Evolutionary conservation across 1,140 invertebrate genomes (phyloP).

Genomic region (Habropoda laboriosa): DNA sequence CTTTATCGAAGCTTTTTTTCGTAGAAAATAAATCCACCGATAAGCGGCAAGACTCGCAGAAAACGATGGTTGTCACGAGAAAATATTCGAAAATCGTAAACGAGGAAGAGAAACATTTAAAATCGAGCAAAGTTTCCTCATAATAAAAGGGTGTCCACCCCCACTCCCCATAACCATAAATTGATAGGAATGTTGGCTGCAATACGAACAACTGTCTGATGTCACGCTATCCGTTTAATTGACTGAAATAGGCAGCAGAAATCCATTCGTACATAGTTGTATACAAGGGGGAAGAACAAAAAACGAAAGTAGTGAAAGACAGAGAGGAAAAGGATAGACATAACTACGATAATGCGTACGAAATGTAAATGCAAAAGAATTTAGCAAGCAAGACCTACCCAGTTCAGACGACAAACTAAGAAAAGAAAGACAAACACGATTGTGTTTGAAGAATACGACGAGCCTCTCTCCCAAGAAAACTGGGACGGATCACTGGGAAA

Average conservation of each 20-base stretch:
- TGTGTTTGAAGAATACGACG: conserved; percentile 2
- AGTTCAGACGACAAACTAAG: background rate
- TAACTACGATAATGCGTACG: background rate
- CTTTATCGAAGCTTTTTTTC: background rate
- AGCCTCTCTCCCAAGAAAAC: conserved; percentile 47
- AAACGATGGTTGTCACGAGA: background rate
- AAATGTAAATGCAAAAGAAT: background rate
- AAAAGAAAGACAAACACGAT: background rate
- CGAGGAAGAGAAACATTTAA: background rate
- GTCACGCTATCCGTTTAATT: conserved; percentile 77
- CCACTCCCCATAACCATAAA: conserved; percentile 55
- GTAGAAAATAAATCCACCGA: background rate
- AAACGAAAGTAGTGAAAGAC: conserved; percentile 30
- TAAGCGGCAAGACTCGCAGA: background rate
- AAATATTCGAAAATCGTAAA: background rate
- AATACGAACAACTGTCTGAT: conserved; percentile 70
- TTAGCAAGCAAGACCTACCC: conserved; percentile 27
- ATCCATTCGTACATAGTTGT: conserved; percentile 60
- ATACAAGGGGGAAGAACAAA: conserved; percentile 14
- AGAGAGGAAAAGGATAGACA: conserved; percentile 12
- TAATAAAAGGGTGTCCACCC: conserved; percentile 53
- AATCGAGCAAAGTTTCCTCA: background rate
- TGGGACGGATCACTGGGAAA: conserved; percentile 67
- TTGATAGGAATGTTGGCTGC: conserved; percentile 73
- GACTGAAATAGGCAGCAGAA: conserved; percentile 74